Evolutionary conservation across 2,888 invertebrate species (phyloP).

Genomic region (Dorcus hopei): DNA sequence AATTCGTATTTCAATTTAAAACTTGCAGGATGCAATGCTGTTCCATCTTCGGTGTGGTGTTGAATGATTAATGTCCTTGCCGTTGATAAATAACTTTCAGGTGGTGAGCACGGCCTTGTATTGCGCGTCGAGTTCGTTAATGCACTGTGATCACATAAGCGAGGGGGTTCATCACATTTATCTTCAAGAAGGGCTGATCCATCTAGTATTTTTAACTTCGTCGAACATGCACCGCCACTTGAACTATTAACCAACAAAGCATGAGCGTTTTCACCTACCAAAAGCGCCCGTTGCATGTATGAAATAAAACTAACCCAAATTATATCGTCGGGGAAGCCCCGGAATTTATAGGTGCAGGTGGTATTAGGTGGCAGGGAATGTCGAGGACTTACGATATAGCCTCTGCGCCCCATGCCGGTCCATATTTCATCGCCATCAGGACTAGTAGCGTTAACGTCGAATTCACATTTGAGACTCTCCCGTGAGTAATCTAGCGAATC

Average conservation of each 20-base stretch:
- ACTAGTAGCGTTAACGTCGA: conserved; percentile 72
- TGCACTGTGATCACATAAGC: conserved; percentile 78
- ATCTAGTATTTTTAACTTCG: conserved; percentile 72
- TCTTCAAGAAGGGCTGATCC: conserved; percentile 66
- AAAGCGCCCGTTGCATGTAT: conserved; percentile 74
- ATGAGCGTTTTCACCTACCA: conserved; percentile 52
- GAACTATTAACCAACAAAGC: conserved; percentile 40
- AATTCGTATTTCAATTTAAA: conserved; percentile 78
- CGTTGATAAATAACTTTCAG: conserved; percentile 73
- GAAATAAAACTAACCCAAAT: conserved; percentile 87
- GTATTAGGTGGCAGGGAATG: conserved; percentile 84
- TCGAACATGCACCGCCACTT: conserved; percentile 58
- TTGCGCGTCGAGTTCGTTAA: conserved; percentile 69
- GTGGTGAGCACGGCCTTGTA: conserved; percentile 74
- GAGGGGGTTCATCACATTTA: conserved; percentile 75
- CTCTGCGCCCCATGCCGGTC: conserved; percentile 65
- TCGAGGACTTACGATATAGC: conserved; percentile 71
- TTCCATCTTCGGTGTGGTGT: conserved; percentile 66
- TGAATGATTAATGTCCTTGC: conserved; percentile 51
- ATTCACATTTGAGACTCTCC: conserved; percentile 61
- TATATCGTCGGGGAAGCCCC: conserved; percentile 73
- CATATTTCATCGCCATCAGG: conserved; percentile 57
- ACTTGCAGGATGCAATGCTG: conserved; percentile 74
- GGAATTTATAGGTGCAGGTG: conserved; percentile 82
- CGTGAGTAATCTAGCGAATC: conserved; percentile 81